phyloP scores from a whole-genome alignment of 2,113 vertebrate species.

The Sclerurus mexicanus region DNA sequence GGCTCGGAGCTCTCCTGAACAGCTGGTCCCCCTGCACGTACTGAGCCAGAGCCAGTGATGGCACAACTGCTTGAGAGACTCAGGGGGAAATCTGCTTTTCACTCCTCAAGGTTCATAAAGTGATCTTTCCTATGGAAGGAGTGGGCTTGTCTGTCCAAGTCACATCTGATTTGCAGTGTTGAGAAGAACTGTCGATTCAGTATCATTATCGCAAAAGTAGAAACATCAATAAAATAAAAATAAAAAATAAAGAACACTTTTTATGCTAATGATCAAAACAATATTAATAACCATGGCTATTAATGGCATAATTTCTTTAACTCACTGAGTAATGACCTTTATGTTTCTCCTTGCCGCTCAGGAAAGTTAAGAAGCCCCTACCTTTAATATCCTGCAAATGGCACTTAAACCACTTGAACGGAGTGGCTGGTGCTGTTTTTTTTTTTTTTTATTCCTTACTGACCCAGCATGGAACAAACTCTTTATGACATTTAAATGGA shows the following conservation, averaged over 20 bases:
- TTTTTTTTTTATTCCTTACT: background rate
- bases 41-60: background rate
- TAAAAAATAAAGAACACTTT: background rate
- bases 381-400: background rate
- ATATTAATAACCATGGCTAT: background rate
- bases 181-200: background rate
- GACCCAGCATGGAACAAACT: background rate
- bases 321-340: background rate
- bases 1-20: conserved; percentile 1
- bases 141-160: background rate
- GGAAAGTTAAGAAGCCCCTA: background rate
- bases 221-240: background rate
- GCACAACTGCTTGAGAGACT: background rate
- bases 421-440: background rate
- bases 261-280: background rate
- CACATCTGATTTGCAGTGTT: fast-evolving
- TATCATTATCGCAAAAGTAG: background rate
- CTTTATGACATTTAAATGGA: background rate
- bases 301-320: background rate
- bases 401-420: background rate
- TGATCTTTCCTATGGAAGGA: background rate
- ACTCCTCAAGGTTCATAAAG: background rate
- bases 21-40: conserved; percentile 8
- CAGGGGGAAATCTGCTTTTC: background rate
- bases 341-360: background rate